Evolutionary conservation across 2,888 invertebrate genomes (phyloP).

Genomic region (Zygogramma bicolorata): DNA sequence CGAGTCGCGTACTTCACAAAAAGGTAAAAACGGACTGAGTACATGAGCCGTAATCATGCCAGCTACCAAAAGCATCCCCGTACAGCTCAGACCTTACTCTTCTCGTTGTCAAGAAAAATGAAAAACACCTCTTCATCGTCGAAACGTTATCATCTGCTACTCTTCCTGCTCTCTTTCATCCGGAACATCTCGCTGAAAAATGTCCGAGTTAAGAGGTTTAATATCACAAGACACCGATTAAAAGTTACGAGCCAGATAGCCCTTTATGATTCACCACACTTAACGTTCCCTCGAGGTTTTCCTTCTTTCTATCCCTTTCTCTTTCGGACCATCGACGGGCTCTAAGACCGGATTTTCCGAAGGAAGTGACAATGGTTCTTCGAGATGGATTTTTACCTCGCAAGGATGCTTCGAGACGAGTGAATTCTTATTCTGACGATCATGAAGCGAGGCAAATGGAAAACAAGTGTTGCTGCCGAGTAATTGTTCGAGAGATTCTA

Average conservation of each 20-base stretch:
- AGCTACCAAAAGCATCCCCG: too few relatives aligned
- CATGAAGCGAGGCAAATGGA: neutral
- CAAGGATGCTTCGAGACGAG: neutral
- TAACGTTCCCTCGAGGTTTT: neutral
- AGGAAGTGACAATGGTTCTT: neutral
- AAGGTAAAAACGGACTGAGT: too few relatives aligned
- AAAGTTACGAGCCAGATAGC: conserved; percentile 53
- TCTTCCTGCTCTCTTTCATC: conserved; percentile 39
- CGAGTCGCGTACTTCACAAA: too few relatives aligned
- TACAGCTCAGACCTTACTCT: too few relatives aligned
- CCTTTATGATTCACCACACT: conserved; percentile 44
- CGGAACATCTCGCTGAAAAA: conserved; percentile 50
- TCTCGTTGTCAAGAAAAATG: too few relatives aligned
- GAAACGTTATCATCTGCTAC: neutral
- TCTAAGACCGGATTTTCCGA: neutral
- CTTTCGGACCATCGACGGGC: neutral
- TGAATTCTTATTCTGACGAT: neutral
- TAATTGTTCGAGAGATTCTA: too few relatives aligned
- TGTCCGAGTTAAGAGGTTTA: conserved; percentile 53
- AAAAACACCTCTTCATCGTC: too few relatives aligned
- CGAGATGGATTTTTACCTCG: neutral
- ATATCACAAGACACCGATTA: conserved; percentile 54
- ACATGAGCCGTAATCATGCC: too few relatives aligned
- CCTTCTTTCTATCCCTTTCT: neutral
- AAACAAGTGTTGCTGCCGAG: too few relatives aligned